Conservation (phyloP, 2,888 invertebrate genomes). For the Diploptera punctata region DNA sequence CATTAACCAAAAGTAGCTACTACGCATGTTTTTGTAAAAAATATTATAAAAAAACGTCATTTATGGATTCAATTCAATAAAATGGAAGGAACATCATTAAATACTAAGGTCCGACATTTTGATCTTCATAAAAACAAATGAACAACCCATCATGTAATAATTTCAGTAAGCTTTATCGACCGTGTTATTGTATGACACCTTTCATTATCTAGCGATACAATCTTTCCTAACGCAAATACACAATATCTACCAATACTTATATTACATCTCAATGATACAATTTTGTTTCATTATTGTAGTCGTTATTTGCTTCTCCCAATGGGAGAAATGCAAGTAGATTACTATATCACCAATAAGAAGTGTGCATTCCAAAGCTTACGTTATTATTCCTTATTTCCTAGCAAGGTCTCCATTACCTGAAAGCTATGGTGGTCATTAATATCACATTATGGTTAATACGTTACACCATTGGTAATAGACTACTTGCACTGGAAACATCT, state of each 20-base stretch:
- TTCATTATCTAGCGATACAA: background rate
- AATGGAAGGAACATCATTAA: too few species aligned
- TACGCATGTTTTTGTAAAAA: too few species aligned
- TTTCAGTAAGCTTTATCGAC: background rate
- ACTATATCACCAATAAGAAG: background rate
- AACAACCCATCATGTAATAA: background rate
- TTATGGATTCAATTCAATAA: too few species aligned
- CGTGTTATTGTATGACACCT: background rate
- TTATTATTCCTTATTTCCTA: background rate
- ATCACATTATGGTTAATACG: background rate
- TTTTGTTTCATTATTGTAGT: constrained; percentile 15
- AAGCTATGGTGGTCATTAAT: constrained; percentile 15
- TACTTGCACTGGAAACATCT: too few species aligned
- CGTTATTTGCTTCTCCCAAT: background rate
- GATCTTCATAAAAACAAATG: background rate
- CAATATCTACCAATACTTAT: constrained; percentile 6
- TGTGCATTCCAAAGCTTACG: background rate
- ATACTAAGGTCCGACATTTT: background rate
- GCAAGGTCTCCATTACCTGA: background rate
- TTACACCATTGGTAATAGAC: too few species aligned
- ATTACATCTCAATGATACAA: constrained; percentile 7
- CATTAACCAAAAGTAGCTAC: too few species aligned
- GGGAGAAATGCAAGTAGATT: background rate
- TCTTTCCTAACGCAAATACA: background rate
- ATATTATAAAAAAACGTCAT: too few species aligned